These are phyloP conservation scores for Cyclophora albipunctata DNA, from an alignment of 2,888 invertebrate species.

Conservation along the genomic window DNA sequence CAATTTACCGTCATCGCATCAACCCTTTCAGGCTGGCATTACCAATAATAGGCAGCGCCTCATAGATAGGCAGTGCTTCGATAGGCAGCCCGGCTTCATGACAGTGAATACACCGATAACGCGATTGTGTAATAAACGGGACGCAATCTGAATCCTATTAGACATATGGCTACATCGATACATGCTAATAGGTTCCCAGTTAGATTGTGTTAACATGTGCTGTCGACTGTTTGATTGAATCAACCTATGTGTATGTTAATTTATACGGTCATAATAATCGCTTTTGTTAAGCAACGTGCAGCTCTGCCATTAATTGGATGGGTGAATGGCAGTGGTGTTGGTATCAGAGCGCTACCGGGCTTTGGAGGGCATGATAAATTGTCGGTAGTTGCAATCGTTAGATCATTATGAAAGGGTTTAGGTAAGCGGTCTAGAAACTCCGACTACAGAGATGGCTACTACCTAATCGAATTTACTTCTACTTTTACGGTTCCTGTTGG, in stretches of 20 bases:
- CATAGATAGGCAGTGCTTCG: background rate
- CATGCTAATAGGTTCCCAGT: conserved; percentile 55
- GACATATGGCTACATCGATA: conserved; percentile 50
- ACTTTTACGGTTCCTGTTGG: too few relatives aligned
- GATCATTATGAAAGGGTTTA: too few relatives aligned
- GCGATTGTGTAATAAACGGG: conserved; percentile 62
- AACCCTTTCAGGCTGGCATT: conserved; percentile 8
- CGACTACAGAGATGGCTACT: too few relatives aligned
- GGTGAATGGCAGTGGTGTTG: too few relatives aligned
- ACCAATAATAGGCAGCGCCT: conserved; percentile 5
- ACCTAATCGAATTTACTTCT: too few relatives aligned
- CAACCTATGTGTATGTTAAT: conserved; percentile 8
- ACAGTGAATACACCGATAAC: conserved; percentile 35
- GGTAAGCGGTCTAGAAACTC: too few relatives aligned
- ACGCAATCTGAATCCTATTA: conserved; percentile 64
- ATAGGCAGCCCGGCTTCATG: background rate
- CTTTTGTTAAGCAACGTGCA: too few relatives aligned
- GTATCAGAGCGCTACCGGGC: too few relatives aligned
- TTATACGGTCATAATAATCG: too few relatives aligned
- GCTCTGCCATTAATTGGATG: too few relatives aligned
- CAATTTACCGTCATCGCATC: conserved; percentile 6
- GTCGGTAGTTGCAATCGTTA: too few relatives aligned
- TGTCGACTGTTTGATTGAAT: conserved; percentile 27
- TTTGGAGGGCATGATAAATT: too few relatives aligned
- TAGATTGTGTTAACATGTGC: conserved; percentile 41